Percentiles rank a stretch among this genome's conserved stretches.
Evolutionary conservation across 2,113 vertebrate species (phyloP).

Genomic region (Eulemur rufifrons): DNA sequence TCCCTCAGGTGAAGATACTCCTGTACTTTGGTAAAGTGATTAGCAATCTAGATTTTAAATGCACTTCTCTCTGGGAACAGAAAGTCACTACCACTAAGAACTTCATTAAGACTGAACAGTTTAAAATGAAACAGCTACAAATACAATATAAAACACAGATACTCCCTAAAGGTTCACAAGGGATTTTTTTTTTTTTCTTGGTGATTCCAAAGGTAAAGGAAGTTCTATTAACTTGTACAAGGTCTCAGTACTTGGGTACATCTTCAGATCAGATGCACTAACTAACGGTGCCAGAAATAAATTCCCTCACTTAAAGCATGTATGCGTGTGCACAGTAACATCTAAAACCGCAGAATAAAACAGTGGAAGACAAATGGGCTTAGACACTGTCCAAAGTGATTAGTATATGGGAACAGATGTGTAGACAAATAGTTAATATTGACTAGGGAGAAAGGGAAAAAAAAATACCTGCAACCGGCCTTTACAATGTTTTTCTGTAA

Average conservation of each 20-base stretch:
- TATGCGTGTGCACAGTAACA: slow-evolving; percentile 30
- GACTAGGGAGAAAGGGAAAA: background rate
- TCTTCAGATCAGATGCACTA: slow-evolving; percentile 73
- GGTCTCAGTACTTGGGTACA: slow-evolving; percentile 60
- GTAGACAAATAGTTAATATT: background rate
- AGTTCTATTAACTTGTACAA: slow-evolving; percentile 73
- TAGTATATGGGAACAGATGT: background rate
- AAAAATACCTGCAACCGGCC: slow-evolving; percentile 44
- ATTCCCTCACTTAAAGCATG: slow-evolving; percentile 64
- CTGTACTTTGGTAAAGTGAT: slow-evolving; percentile 59
- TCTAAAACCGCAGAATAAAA: slow-evolving; percentile 47
- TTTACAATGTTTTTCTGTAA: slow-evolving; percentile 59
- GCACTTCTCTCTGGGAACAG: slow-evolving; percentile 51
- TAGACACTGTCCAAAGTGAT: slow-evolving; percentile 63
- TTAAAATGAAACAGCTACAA: slow-evolving; percentile 78
- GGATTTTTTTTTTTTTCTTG: background rate
- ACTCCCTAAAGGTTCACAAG: slow-evolving; percentile 65
- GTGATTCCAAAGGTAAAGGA: slow-evolving; percentile 66
- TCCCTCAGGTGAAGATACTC: slow-evolving; percentile 65
- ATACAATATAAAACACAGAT: slow-evolving; percentile 61
- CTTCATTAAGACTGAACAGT: slow-evolving; percentile 68
- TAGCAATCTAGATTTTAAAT: slow-evolving; percentile 73
- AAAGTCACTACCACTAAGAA: slow-evolving; percentile 52
- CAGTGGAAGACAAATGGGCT: slow-evolving; percentile 56
- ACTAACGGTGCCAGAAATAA: slow-evolving; percentile 63